Evolutionary conservation across 1,140 invertebrate genomes (phyloP).

Genomic region (Camponotus floridanus): DNA sequence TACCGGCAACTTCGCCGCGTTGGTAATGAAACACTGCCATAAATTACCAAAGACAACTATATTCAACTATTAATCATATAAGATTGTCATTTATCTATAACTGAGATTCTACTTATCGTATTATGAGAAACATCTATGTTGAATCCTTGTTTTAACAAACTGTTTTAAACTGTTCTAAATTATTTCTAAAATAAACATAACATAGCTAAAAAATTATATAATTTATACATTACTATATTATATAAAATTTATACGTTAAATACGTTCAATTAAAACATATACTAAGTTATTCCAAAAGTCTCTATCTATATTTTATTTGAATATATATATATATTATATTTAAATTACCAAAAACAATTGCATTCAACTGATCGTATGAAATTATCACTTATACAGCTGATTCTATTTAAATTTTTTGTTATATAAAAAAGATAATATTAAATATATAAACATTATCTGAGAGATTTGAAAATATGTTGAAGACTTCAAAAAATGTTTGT

Average conservation of each 20-base stretch:
- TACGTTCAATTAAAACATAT: too few species aligned
- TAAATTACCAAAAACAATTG: background rate
- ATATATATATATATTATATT: background rate
- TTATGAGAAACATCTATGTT: conserved; percentile 5
- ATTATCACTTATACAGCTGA: too few species aligned
- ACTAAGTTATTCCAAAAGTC: too few species aligned
- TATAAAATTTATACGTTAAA: background rate
- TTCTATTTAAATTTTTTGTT: background rate
- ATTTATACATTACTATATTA: background rate
- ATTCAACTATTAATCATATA: conserved; percentile 28
- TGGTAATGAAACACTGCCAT: conserved; percentile 66
- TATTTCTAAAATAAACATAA: conserved; percentile 7
- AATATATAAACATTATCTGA: background rate
- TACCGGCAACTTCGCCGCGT: conserved; percentile 65
- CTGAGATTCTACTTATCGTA: conserved; percentile 20
- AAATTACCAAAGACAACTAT: conserved; percentile 74
- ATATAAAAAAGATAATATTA: conserved; percentile 13
- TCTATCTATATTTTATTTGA: too few species aligned
- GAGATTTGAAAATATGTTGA: conserved; percentile 21
- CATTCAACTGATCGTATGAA: too few species aligned
- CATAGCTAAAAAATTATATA: background rate
- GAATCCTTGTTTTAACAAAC: conserved; percentile 37
- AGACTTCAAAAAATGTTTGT: background rate
- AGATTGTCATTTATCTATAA: conserved; percentile 34
- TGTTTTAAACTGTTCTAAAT: background rate